Evolutionary conservation across 2,113 vertebrate species (phyloP).

Genomic region (Vimba vimba): DNA sequence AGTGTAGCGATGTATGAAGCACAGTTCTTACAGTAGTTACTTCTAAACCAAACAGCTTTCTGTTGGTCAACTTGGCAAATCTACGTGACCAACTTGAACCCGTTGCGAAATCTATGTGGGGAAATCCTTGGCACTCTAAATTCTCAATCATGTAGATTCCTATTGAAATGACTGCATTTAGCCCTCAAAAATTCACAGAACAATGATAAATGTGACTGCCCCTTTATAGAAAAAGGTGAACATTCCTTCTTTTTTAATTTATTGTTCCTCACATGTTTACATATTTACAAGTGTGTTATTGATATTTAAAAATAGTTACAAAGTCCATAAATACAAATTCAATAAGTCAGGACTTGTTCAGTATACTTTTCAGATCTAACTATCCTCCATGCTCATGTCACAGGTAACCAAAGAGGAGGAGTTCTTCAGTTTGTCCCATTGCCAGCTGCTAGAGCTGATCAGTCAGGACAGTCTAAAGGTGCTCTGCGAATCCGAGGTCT

Average conservation of each 20-base stretch:
- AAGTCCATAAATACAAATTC: too few relatives aligned
- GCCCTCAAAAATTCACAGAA: background rate
- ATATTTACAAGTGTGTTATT: too few relatives aligned
- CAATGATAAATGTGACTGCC: background rate
- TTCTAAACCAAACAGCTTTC: too few relatives aligned
- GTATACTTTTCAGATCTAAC: background rate
- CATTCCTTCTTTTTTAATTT: background rate
- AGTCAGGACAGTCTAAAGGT: conserved; percentile 84
- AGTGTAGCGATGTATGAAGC: background rate
- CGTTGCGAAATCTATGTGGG: background rate
- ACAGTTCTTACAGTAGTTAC: background rate
- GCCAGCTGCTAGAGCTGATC: conserved; percentile 82
- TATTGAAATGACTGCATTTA: background rate
- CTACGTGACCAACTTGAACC: too few relatives aligned
- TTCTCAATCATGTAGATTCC: background rate
- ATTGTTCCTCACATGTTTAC: too few relatives aligned
- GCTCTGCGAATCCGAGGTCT: conserved; percentile 84
- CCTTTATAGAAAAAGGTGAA: background rate
- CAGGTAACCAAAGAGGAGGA: conserved; percentile 84
- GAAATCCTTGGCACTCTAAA: background rate
- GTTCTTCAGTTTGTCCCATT: conserved; percentile 83
- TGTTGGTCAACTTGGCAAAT: background rate
- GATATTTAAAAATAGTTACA: too few relatives aligned
- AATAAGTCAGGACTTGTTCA: background rate
- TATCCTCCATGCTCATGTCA: background rate